These are phyloP conservation scores for Drosophila koepferae DNA, from an alignment of 2,888 invertebrate species.

Conservation along the genomic window DNA sequence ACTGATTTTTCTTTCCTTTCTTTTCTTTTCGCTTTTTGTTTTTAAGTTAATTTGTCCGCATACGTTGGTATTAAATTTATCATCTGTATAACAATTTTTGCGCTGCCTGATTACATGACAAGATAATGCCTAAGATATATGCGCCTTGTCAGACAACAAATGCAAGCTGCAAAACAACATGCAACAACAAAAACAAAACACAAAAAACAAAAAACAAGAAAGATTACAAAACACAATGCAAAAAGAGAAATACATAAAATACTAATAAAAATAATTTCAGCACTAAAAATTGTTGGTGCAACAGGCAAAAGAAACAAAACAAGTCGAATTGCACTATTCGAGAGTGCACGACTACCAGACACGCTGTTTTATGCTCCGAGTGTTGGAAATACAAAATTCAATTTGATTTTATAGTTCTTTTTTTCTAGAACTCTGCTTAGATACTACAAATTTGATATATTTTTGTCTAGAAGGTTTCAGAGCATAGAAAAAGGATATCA, in stretches of 20 bases:
- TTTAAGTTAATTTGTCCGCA: slow-evolving; percentile 44
- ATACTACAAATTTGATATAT: not conserved
- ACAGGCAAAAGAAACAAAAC: slow-evolving; percentile 28
- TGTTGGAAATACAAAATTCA: too few species aligned
- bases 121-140: slow-evolving; percentile 78
- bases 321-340: slow-evolving; percentile 3
- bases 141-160: slow-evolving; percentile 70
- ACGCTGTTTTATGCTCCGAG: not conserved
- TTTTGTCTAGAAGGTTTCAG: not conserved
- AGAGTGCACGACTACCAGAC: not conserved
- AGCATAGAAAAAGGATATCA: too few species aligned
- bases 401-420: too few species aligned
- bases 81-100: slow-evolving; percentile 34
- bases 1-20: slow-evolving; percentile 36
- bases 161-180: slow-evolving; percentile 57
- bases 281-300: slow-evolving; percentile 50
- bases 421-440: too few species aligned
- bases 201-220: slow-evolving; percentile 30
- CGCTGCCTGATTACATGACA: slow-evolving; percentile 71
- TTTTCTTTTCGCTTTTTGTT: slow-evolving; percentile 1
- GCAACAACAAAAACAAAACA: slow-evolving; percentile 39
- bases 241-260: slow-evolving; percentile 40
- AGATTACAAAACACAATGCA: slow-evolving; percentile 36
- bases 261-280: slow-evolving; percentile 64
- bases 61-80: slow-evolving; percentile 39